A percentile compares a stretch with the other conserved stretches of the same genome.
phyloP scores from a whole-genome alignment of 2,888 invertebrate genomes.

The Lycaena phlaeas region DNA sequence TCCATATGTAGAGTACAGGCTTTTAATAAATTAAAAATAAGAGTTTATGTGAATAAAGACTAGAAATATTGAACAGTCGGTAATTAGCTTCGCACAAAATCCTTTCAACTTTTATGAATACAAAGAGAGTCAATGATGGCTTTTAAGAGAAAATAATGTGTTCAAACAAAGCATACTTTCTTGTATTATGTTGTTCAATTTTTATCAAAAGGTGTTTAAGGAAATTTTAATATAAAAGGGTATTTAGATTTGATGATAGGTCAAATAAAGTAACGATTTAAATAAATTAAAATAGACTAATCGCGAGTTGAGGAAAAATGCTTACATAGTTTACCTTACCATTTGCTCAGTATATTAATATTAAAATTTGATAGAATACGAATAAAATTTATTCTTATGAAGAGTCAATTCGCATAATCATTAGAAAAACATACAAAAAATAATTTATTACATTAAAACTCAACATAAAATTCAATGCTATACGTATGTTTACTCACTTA shows the following conservation, averaged over 20 bases:
- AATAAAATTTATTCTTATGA: too few relatives aligned
- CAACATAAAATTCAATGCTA: neutral
- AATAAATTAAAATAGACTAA: too few relatives aligned
- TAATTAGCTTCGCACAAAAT: conserved; percentile 3
- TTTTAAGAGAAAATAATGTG: conserved; percentile 1
- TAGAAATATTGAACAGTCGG: neutral
- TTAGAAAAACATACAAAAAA: neutral
- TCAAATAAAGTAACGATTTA: too few relatives aligned
- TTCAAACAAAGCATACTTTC: neutral
- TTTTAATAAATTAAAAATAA: too few relatives aligned
- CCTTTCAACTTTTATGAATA: conserved; percentile 6
- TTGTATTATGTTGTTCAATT: neutral
- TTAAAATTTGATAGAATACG: too few relatives aligned
- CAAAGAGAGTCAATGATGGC: conserved; percentile 5
- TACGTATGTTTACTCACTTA: too few relatives aligned
- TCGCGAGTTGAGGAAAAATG: too few relatives aligned
- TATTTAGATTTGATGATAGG: neutral
- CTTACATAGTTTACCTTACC: too few relatives aligned
- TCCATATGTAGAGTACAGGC: too few relatives aligned
- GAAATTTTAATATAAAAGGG: neutral
- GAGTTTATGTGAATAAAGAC: too few relatives aligned
- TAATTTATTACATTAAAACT: neutral
- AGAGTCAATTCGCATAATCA: too few relatives aligned
- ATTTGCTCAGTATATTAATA: too few relatives aligned
- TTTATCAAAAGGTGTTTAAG: neutral